Evolutionary conservation across 2,888 invertebrate genomes (phyloP).

Genomic region (Drosophila limbata): DNA sequence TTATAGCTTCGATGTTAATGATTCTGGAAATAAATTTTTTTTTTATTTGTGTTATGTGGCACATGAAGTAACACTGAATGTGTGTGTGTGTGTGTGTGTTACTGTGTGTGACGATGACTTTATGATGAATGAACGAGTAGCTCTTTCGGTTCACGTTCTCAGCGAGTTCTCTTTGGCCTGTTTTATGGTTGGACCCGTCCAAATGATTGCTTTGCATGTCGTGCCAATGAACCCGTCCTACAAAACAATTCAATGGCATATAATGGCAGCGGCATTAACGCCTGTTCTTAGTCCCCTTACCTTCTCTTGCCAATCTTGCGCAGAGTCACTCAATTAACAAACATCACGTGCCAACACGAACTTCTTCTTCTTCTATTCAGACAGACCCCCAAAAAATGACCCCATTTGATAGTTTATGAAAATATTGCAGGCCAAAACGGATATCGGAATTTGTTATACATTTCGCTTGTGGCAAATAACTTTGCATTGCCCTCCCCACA

Average conservation of each 20-base stretch:
- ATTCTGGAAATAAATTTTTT: conserved; percentile 45
- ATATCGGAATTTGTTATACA: conserved; percentile 38
- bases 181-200: conserved; percentile 49
- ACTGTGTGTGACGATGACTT: conserved; percentile 29
- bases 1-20: conserved; percentile 34
- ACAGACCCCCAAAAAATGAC: conserved; percentile 35
- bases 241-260: conserved; percentile 49
- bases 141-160: background rate
- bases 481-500: background rate
- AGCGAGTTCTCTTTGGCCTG: conserved; percentile 35
- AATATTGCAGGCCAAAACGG: conserved; percentile 22
- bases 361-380: conserved; percentile 3
- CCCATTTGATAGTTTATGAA: conserved; percentile 23
- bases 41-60: conserved; percentile 44
- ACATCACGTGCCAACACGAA: conserved; percentile 47
- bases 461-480: conserved; percentile 24
- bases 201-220: conserved; percentile 76
- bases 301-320: background rate
- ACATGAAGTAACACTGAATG: conserved; percentile 26
- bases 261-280: conserved; percentile 44
- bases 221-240: conserved; percentile 68
- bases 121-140: conserved; percentile 49
- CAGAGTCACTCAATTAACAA: conserved; percentile 52
- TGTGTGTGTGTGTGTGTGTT: conserved; percentile 15
- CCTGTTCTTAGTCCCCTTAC: conserved; percentile 4